Base-by-base conservation (phyloP, 1,140 invertebrate species). In the Dendrolimus kikuchii region DNA sequence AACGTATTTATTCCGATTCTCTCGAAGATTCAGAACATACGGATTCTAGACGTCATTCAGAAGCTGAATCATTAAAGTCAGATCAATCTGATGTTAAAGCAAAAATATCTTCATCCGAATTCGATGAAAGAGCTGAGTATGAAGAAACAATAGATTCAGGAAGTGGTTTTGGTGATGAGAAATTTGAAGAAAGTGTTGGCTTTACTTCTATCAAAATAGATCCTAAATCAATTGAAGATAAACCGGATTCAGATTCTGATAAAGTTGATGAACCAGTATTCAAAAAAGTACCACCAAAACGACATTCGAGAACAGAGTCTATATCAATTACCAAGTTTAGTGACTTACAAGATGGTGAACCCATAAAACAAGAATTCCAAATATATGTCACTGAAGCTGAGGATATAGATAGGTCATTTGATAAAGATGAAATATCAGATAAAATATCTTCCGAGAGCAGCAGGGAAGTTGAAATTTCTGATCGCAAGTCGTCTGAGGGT, bases 371-470 rank as follows among this genome's bases (percentile, higher is more conserved):
- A 66, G 85, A 88, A 57, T 86, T 88, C 49, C 87, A 88, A 66
- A 79, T 88, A 65, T 59, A 88, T 61, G 81, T 88, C 0, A 88
- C 87, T 10, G 85, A 88, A 77, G 87, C 87, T 7, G 80, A 82
- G 60, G 87, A 88, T 60, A 56, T 79, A 41, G 81, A 80, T 40
- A 71, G 53, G 43, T 80, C 84, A 7, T 84, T 75, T 60, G 86
- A 88, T 6, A 81, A 78, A 66, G 85, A 87, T 58, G 87, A 88
- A 63, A 49, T 67, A 6, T 88, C 85, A 4, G 87, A 88, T 63
- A 88, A 87, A 75, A 88, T 88, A 57, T 88, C 87, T 39, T 88
- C 87, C n/a, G 87, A 88, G 69, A 83, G 79, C 62, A 88, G 87
- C 55, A 68, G 85, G 51, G 87, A 88, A 66, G 77, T 88, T 38